Conservation (phyloP, 1,140 invertebrate genomes). For the Philotrypesis tridentata region DNA sequence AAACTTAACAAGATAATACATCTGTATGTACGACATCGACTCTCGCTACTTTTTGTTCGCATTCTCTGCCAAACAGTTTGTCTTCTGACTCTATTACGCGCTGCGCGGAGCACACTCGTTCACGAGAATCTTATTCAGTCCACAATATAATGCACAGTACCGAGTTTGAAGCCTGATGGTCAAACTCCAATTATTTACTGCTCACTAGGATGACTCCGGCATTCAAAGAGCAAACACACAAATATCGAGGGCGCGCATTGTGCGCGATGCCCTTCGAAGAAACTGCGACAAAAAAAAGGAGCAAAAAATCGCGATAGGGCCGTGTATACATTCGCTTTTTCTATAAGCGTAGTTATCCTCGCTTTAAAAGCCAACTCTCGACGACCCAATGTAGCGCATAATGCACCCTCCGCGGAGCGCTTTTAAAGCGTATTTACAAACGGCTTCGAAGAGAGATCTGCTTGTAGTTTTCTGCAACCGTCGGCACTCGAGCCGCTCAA, state of each 20-base stretch:
- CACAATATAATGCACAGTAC: no score
- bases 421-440: conserved; percentile 20
- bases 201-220: not conserved
- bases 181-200: not conserved
- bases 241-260: not conserved
- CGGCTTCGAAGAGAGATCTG: not conserved
- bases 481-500: not conserved
- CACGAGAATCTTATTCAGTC: not conserved
- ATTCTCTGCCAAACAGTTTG: not conserved
- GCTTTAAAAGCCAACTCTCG: not conserved
- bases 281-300: no score
- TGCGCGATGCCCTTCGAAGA: not conserved
- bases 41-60: not conserved
- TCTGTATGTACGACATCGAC: not conserved
- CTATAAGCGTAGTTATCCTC: conserved; percentile 1
- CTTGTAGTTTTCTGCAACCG: conserved; percentile 19
- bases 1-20: conserved; percentile 43
- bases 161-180: not conserved
- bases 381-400: not conserved
- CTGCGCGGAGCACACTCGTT: not conserved
- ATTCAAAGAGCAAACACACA: not conserved
- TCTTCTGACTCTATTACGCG: not conserved
- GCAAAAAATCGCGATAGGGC: not conserved
- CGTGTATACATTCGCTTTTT: not conserved
- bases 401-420: not conserved